phyloP scores from a whole-genome alignment of 2,797 vertebrate genomes.

The Oreortyx pictus region DNA sequence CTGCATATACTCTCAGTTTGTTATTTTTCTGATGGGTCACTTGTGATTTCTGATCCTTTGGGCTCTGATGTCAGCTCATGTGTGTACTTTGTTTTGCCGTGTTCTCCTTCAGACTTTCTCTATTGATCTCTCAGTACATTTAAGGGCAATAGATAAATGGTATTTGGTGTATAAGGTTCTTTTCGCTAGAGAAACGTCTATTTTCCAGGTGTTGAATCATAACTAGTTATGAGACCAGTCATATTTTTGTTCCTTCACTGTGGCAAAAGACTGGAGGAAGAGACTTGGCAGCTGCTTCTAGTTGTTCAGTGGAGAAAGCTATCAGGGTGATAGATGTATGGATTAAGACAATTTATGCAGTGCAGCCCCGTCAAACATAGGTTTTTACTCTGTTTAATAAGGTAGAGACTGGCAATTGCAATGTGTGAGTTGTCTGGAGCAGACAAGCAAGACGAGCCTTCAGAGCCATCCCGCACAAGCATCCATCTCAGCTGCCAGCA shows the following conservation, averaged over 20 bases:
- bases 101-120: background rate
- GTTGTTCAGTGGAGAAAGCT: background rate
- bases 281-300: background rate
- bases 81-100: background rate
- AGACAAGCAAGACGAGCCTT: background rate
- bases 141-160: background rate
- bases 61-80: no score
- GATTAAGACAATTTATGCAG: background rate
- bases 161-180: background rate
- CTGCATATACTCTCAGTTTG: no score
- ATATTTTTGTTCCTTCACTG: background rate
- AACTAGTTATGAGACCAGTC: background rate
- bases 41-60: background rate
- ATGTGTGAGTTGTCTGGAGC: background rate
- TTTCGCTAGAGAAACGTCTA: background rate
- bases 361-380: background rate
- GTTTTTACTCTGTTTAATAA: background rate
- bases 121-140: background rate
- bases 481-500: rapidly evolving
- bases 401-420: background rate
- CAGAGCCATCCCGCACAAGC: background rate
- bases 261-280: background rate
- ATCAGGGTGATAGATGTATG: background rate
- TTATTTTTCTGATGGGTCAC: no score
- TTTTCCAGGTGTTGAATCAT: background rate